Conservation (phyloP, 1,140 invertebrate genomes). For the Probaryconus sp. region DNA sequence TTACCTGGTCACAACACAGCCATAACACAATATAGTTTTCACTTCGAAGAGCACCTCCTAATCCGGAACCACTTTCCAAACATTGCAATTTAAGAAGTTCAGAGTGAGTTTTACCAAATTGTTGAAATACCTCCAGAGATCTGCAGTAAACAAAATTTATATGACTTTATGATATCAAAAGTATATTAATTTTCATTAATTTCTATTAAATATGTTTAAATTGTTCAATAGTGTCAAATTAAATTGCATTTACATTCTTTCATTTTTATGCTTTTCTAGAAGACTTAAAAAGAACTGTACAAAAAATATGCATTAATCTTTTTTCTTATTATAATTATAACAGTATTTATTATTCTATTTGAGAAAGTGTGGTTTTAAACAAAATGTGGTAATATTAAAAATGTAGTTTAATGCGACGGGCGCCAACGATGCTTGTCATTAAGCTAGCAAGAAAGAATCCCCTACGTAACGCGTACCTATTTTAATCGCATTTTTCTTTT, state of each 20-base stretch:
- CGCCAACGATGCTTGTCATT: slow-evolving; percentile 38
- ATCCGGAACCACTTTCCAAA: slow-evolving; percentile 79
- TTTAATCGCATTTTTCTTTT: slow-evolving; percentile 21
- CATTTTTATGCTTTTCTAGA: too few relatives aligned
- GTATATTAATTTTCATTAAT: slow-evolving; percentile 32
- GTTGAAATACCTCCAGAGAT: slow-evolving; percentile 85
- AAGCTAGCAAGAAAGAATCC: slow-evolving; percentile 35
- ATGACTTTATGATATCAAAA: too few relatives aligned
- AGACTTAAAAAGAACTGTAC: too few relatives aligned
- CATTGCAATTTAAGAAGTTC: slow-evolving; percentile 86
- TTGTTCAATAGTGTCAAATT: slow-evolving; percentile 7
- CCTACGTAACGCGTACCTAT: slow-evolving; percentile 43
- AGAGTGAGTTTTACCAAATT: slow-evolving; percentile 83
- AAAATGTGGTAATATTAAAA: slow-evolving; percentile 15
- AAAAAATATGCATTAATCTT: too few relatives aligned
- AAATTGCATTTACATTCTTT: too few relatives aligned
- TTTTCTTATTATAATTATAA: too few relatives aligned
- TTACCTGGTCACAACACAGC: slow-evolving; percentile 88
- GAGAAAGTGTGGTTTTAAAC: slow-evolving; percentile 22
- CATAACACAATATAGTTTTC: slow-evolving; percentile 86
- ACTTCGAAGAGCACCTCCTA: slow-evolving; percentile 87
- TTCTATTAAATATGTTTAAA: not conserved
- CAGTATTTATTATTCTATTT: slow-evolving; percentile 4
- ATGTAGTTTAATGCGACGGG: slow-evolving; percentile 16
- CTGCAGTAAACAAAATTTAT: slow-evolving; percentile 73